These are phyloP conservation scores for Lycia hirtaria DNA, from an alignment of 2,888 invertebrate genomes.

Conservation along the genomic window DNA sequence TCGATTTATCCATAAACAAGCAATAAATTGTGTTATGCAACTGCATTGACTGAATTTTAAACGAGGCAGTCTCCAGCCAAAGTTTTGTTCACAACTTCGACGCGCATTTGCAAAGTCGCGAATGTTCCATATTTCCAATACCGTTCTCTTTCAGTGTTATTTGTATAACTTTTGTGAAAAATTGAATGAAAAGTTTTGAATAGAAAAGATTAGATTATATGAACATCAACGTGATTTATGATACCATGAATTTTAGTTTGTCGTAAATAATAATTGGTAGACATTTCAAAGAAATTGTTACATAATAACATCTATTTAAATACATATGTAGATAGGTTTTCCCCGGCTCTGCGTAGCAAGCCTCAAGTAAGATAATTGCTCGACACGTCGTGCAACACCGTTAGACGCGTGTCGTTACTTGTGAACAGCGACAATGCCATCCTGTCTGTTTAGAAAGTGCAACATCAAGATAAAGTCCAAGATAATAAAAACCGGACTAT, in stretches of 20 bases:
- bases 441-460: too few species aligned
- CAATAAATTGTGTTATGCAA: constrained; percentile 25
- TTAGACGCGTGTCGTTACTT: too few species aligned
- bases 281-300: not conserved
- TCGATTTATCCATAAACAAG: constrained; percentile 10
- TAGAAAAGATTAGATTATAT: constrained; percentile 54
- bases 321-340: too few species aligned
- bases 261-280: not conserved
- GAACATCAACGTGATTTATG: constrained; percentile 57
- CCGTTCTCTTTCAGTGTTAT: constrained; percentile 61
- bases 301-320: too few species aligned
- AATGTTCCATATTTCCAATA: constrained; percentile 67
- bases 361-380: too few species aligned
- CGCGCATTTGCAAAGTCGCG: constrained; percentile 50
- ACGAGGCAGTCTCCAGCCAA: constrained; percentile 41
- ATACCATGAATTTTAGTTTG: not conserved
- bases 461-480: too few species aligned
- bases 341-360: too few species aligned
- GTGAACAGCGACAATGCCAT: too few species aligned
- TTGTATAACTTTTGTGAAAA: constrained; percentile 63
- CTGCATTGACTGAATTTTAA: constrained; percentile 45
- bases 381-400: too few species aligned
- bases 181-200: constrained; percentile 61
- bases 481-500: too few species aligned
- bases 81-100: constrained; percentile 57